Evolutionary conservation across 2,888 invertebrate species (phyloP).

Genomic region (Thecocarcelia acutangulata): DNA sequence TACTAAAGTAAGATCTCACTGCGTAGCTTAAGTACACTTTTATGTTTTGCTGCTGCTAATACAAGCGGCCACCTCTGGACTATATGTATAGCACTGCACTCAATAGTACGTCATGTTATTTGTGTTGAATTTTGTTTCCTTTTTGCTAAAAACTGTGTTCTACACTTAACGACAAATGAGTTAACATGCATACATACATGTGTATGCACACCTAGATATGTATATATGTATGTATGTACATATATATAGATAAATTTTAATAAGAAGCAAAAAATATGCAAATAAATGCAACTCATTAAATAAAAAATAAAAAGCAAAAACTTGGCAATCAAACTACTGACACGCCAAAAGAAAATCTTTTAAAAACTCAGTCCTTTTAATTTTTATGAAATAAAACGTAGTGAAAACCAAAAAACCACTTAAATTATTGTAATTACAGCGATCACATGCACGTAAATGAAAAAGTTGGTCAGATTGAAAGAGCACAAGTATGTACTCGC

Average conservation of each 20-base stretch:
- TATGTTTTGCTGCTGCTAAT: too few relatives aligned
- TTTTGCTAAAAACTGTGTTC: neutral
- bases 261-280: constrained; percentile 5
- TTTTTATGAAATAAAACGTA: constrained; percentile 1
- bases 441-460: neutral
- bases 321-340: constrained; percentile 33
- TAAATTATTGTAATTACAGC: constrained; percentile 48
- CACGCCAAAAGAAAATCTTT: neutral
- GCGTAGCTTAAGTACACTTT: too few relatives aligned
- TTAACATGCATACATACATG: too few relatives aligned
- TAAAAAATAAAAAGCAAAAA: constrained; percentile 57
- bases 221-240: neutral
- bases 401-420: neutral
- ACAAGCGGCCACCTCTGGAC: too few relatives aligned
- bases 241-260: neutral
- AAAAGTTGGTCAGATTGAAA: too few relatives aligned
- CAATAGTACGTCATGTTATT: too few relatives aligned
- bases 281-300: constrained; percentile 30
- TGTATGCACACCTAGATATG: too few relatives aligned
- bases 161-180: neutral
- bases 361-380: too few relatives aligned
- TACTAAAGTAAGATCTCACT: too few relatives aligned
- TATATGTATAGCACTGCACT: too few relatives aligned
- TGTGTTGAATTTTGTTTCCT: too few relatives aligned
- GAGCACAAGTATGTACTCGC: too few relatives aligned